Conservation (phyloP, 2,888 invertebrate species). For the Meloe dianella region DNA sequence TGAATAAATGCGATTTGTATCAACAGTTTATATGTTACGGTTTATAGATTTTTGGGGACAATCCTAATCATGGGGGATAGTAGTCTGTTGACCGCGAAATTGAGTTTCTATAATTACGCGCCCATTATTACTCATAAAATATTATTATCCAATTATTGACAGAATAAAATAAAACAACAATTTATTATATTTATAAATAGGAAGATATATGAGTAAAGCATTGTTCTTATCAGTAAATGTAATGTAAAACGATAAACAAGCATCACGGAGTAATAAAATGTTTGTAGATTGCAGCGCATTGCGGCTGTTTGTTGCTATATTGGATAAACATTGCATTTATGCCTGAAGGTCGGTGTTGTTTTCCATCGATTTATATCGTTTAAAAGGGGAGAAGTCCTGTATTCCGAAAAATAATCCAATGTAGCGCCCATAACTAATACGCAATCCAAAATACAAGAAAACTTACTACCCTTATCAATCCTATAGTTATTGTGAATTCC, state of each 20-base stretch:
- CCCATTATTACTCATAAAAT: constrained; percentile 12
- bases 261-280: not conserved
- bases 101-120: constrained; percentile 53
- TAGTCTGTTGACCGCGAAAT: constrained; percentile 49
- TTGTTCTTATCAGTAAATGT: not conserved
- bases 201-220: not conserved
- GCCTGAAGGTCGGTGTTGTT: not conserved
- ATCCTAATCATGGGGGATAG: constrained; percentile 11
- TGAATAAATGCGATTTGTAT: constrained; percentile 46
- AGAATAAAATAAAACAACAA: not conserved
- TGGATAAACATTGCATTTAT: not conserved
- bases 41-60: constrained; percentile 24
- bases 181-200: not conserved
- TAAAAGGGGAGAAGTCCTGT: not conserved
- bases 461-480: not conserved
- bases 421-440: constrained; percentile 3
- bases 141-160: constrained; percentile 4
- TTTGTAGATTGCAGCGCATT: not conserved
- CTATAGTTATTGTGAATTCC: constrained; percentile 5
- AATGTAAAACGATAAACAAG: not conserved
- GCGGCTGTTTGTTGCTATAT: not conserved
- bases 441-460: not conserved
- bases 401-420: not conserved
- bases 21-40: constrained; percentile 41
- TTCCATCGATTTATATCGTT: not conserved